Evolutionary conservation across 2,797 vertebrate species (phyloP), one percentile per base, ranked within the genome.

Genomic region (Astyanax mexicanus): DNA sequence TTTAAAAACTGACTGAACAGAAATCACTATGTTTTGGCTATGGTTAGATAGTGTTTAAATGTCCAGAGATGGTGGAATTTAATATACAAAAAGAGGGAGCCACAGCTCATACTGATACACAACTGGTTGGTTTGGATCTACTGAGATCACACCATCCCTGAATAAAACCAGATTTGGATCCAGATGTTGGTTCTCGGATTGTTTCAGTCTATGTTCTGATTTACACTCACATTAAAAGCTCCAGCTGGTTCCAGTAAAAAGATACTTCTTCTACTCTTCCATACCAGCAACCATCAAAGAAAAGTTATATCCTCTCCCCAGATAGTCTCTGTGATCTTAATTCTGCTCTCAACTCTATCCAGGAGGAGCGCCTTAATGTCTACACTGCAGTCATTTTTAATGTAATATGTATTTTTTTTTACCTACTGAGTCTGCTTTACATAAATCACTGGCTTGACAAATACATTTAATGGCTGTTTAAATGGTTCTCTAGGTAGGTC

Each of bases 141-240:
- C 70, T 71, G 40, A 45, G 15, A 25, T 38, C 62, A 40, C 71
- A 25, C 35, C 13, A 5, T 42, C 13, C 47, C 45, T 52, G 47
- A 42, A n/a, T 62, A 19, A 72, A 51, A 7, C 29, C 13, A 12
- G 23, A 21, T 38, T 72, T 40, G 35, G 52, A 29, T 2, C 6
- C 1, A 2, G 6, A 58, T 9, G n/a, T n/a, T 32, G 9, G n/a
- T 35, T 32, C 15, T n/a, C 1, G 17, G n/a, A 25, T 15, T 15
- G 12, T 13, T 29, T 57, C 23, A 7, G 25, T 15, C 64, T 51
- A 40, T 52, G 6, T 42, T 73, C 6, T 65, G 72, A 57, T 57
- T 58, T 55, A 37, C 47, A 44, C 19, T 45, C 29, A 21, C 19
- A 38, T 27, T 66, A 65, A 51, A 60, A 51, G 61, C 27, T 44